A percentile compares a stretch with the other conserved stretches of the same genome.
Conservation (phyloP, 2,113 vertebrate species). For the Aix galericulata region DNA sequence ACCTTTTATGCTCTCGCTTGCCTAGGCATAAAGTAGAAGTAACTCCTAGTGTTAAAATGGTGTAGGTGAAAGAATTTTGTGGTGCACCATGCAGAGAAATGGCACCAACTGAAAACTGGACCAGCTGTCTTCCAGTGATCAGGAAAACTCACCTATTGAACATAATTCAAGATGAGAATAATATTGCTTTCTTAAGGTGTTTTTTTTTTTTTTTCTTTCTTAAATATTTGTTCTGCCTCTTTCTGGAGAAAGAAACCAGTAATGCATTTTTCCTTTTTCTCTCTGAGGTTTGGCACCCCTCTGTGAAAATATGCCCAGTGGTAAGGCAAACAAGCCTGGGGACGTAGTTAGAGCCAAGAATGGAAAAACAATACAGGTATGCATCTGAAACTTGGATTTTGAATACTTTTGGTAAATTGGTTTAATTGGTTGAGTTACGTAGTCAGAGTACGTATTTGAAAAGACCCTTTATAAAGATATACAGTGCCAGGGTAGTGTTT, state of each 20-base stretch:
- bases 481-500: neutral
- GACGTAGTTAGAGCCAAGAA: slow-evolving; percentile 93
- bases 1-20: neutral
- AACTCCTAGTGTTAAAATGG: neutral
- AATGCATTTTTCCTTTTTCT: neutral
- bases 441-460: neutral
- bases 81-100: neutral
- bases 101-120: neutral
- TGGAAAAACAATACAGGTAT: slow-evolving; percentile 98
- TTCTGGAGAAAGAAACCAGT: neutral
- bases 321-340: slow-evolving; percentile 93
- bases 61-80: neutral
- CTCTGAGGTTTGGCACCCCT: slow-evolving; percentile 89
- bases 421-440: neutral
- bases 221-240: neutral
- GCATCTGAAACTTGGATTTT: neutral
- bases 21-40: neutral
- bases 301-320: slow-evolving; percentile 98
- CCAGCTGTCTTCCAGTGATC: neutral
- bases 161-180: neutral
- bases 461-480: neutral
- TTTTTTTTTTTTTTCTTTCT: neutral
- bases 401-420: neutral
- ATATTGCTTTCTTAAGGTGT: neutral
- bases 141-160: neutral